A percentile compares a stretch with the other conserved stretches of the same genome.
Conservation (phyloP, 2,888 invertebrate genomes). For the Seira musarum region DNA sequence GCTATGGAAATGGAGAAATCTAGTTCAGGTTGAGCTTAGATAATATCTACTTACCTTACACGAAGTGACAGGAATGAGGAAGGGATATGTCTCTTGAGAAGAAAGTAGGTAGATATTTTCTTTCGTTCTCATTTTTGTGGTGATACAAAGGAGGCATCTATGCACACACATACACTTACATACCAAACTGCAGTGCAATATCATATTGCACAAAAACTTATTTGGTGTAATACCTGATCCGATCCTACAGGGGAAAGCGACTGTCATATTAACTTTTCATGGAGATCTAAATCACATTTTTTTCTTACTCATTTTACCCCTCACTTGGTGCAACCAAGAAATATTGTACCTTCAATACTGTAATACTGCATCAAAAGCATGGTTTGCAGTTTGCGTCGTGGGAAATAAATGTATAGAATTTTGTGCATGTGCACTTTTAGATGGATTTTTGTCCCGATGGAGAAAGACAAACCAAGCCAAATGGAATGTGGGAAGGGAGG, state of each 20-base stretch:
- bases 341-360: neutral
- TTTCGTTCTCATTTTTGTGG: neutral
- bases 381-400: neutral
- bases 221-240: neutral
- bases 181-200: neutral
- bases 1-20: neutral
- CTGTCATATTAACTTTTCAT: slow-evolving; percentile 24
- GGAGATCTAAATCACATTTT: neutral
- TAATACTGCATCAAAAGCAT: neutral
- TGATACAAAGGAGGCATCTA: neutral
- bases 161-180: too few relatives aligned
- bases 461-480: neutral
- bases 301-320: neutral
- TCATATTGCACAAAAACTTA: too few relatives aligned
- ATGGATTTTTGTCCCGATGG: slow-evolving; percentile 4
- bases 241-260: slow-evolving; percentile 16
- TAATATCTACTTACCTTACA: slow-evolving; percentile 14
- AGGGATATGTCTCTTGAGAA: slow-evolving; percentile 13
- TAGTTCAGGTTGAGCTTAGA: neutral
- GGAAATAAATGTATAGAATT: neutral
- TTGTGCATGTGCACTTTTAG: slow-evolving; percentile 12
- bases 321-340: neutral
- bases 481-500: neutral
- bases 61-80: slow-evolving; percentile 31
- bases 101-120: slow-evolving; percentile 4